Evolutionary conservation across 2,797 vertebrate genomes (phyloP), one percentile per base, ranked within the genome.

Genomic region (Sebastes nivosus): DNA sequence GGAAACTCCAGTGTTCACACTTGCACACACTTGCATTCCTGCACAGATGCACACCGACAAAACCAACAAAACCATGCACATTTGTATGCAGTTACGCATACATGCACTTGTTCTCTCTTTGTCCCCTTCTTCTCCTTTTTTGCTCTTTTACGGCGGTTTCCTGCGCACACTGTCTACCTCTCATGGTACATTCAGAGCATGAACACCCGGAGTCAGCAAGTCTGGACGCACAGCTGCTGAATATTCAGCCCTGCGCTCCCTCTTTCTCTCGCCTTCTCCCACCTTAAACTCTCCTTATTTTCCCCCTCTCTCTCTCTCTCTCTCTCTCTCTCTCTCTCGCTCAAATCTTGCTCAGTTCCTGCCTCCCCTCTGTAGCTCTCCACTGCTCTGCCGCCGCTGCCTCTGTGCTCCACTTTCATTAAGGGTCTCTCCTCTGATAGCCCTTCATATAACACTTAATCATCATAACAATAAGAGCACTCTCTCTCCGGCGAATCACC

Each of bases 391-490:
- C 79, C 58, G 50, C 84, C 59, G 52, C 83, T 50, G 81, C 87
- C 90, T 93, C 92, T 24, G 75, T 65, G 82, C 90, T 92, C 89
- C 93, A 89, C 93, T 94, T 94, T 93, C 90, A 93, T 94, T 93
- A 95, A 94, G 89, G 93, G 92, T 89, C 89, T 93, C 94, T 94
- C 93, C 92, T 94, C 89, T 93, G 94, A 94, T 94, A 92, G 93
- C 93, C 92, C 93, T 95, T 93, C 94, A 95, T 92, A 93, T 92
- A 92, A 88, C 93, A 93, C 93, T 95, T 94, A 93, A 95, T 95
- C 93, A 94, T 94, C 92, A 93, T 93, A 94, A 94, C 93, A 94
- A 93, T 94, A 91, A 94, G 92, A 93, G 92, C 92, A 74, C 92
- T 89, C 90, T 80, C 88, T 74, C 86, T 67, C 82, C 75, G 67